Evolutionary conservation across 2,797 vertebrate species (phyloP), one percentile per base, ranked within the genome.

Genomic region (Melanotaenia maccullochi): DNA sequence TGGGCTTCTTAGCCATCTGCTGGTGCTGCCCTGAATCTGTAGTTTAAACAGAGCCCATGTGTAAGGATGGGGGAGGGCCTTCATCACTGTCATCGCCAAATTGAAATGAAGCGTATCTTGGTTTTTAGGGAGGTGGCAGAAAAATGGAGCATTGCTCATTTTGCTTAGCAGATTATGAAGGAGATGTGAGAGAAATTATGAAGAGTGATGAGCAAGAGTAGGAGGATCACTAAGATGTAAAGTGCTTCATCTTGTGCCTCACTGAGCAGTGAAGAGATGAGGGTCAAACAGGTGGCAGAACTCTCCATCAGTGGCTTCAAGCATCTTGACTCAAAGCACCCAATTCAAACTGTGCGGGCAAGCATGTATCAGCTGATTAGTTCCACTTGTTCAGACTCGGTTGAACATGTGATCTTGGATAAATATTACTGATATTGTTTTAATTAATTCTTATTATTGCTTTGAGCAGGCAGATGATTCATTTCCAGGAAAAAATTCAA

Each of bases 181-280:
- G 52, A 35, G 67, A 68, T 30, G 60, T 14, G 58, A 71, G 73
- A 63, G 33, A 85, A 84, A 74, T 86, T 72, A 87, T 94, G 85
- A 92, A 91, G 89, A 92, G 71, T 89, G 87, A 92, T 88, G 90
- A 91, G 87, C 85, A 85, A 82, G 83, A 94, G 93, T 93, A 92
- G 94, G 94, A 95, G 93, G 94, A 93, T 93, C 91, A 93, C 93
- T 93, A 95, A 92, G 92, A 87, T 91, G 91, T 85, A 77, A 87
- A 93, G 82, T 89, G 93, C 72, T 93, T 94, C 85, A 94, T 94
- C 94, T 95, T 94, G 92, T 95, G 95, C 93, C 86, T 93, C 89
- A 89, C 85, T 91, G 92, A 91, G 82, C 89, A 86, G 76, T 76
- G 83, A 85, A 82, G 86, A 89, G 83, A 86, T 57, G 73, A 60